Percentiles rank a stretch among this genome's conserved stretches.
These are phyloP conservation scores for Maconellicoccus hirsutus DNA, from an alignment of 1,140 invertebrate species.

Conservation along the genomic window DNA sequence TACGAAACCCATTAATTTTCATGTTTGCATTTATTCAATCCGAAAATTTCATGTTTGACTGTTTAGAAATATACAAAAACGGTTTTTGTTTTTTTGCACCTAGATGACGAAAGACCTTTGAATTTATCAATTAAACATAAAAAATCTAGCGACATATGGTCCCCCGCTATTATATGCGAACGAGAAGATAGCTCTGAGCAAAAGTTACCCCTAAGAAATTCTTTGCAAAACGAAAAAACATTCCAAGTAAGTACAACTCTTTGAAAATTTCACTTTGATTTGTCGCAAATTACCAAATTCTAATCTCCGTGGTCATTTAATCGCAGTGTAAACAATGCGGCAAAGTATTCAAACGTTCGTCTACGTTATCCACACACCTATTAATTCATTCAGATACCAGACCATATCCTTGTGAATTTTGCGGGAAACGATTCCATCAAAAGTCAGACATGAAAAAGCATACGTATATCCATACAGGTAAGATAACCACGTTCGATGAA, in stretches of 20 bases:
- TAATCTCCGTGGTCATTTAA: background rate
- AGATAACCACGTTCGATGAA: conserved; percentile 30
- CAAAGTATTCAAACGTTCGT: conserved; percentile 94
- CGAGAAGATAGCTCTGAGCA: background rate
- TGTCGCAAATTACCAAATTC: background rate
- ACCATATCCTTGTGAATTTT: conserved; percentile 89
- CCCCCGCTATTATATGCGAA: background rate
- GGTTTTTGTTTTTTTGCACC: background rate
- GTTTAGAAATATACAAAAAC: too few relatives aligned
- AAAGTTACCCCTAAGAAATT: background rate
- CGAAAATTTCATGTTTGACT: too few relatives aligned
- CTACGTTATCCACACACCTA: conserved; percentile 93
- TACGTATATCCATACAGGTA: conserved; percentile 97
- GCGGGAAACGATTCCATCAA: conserved; percentile 97
- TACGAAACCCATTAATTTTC: too few relatives aligned
- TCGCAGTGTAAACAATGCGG: conserved; percentile 88
- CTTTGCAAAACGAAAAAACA: background rate
- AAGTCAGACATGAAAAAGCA: conserved; percentile 99
- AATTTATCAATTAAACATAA: background rate
- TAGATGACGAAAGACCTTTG: conserved; percentile 4
- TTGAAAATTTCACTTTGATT: background rate
- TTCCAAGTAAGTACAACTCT: background rate
- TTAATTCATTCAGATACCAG: conserved; percentile 96
- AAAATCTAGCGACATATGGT: background rate
- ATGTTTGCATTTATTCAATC: too few relatives aligned